phyloP scores from a whole-genome alignment of 2,888 invertebrate species.

The Cheilosia vulpina region DNA sequence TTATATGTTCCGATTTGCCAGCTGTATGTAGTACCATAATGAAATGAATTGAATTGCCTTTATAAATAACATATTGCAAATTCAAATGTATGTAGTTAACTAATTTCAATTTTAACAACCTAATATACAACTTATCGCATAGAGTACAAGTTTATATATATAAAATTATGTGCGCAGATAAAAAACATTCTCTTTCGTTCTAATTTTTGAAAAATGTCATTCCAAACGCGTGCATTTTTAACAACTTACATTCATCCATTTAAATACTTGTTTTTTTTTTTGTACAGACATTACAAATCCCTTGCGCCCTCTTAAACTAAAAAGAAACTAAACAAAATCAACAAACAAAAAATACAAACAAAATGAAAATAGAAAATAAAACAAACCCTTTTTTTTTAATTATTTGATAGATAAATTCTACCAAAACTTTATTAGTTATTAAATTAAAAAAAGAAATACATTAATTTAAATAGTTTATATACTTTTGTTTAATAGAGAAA shows the following conservation, averaged over 20 bases:
- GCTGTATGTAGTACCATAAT: not conserved
- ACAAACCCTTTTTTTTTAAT: not conserved
- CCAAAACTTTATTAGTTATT: constrained; percentile 13
- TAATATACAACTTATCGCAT: constrained; percentile 20
- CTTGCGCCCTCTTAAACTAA: constrained; percentile 64
- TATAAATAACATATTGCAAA: constrained; percentile 7
- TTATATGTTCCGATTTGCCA: not conserved
- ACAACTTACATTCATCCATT: constrained; percentile 55
- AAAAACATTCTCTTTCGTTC: constrained; percentile 34
- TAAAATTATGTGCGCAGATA: constrained; percentile 60
- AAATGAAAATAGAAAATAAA: constrained; percentile 15
- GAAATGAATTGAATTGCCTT: constrained; percentile 17
- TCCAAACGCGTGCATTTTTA: constrained; percentile 41
- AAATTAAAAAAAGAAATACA: constrained; percentile 27
- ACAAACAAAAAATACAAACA: not conserved
- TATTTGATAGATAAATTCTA: constrained; percentile 7
- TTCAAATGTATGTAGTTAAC: not conserved
- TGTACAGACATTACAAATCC: constrained; percentile 30
- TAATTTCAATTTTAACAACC: constrained; percentile 33
- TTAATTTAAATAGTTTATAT: constrained; percentile 1
- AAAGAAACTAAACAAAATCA: not conserved
- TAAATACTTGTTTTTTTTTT: constrained; percentile 33
- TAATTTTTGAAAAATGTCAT: constrained; percentile 25
- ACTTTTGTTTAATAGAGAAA: not conserved
- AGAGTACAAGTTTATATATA: constrained; percentile 14